Base-by-base conservation (phyloP, 2,888 invertebrate genomes). In the Drosophila antonietae region DNA sequence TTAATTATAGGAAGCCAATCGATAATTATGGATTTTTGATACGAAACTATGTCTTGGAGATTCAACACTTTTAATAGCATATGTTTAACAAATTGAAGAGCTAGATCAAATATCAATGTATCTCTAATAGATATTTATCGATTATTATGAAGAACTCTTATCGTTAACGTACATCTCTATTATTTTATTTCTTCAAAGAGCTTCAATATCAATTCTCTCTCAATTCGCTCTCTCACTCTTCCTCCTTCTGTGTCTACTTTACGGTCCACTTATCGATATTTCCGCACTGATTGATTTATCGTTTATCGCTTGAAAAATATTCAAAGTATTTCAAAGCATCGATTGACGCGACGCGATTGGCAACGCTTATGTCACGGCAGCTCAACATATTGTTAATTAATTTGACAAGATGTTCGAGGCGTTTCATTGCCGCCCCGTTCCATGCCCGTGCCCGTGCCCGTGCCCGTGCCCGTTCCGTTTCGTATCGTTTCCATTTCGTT, bases 391-490 rank as follows among this genome's bases (percentile, higher is more conserved):
- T 75, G 73, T 78, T 86, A 85, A 88, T 88, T 78, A 88, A 83
- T 85, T 85, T 89, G 78, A 89, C 88, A 83, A 86, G 86, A 88
- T 88, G 87, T 80, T 82, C 41, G 59, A 66, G 77, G 58, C 66
- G 58, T 53, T 49, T 41, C 43, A n/a, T 23, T 23, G 15, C 68
- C 37, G 9, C 4, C 9, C 23, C 55, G n/a, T 31, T 20, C 51
- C 20, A 3, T 15, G 47, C 15, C n/a, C 52, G 18, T 31, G 28
- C 28, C 23, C 23, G 23, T 31, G 28, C 28, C 23, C 23, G 23
- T 9, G 14, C n/a, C 43, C 51, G 33, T 20, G 6, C n/a, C 20
- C 51, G 37, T 61, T 43, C 35, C 63, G 47, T 39, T 23, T n/a
- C 63, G 28, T 18, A 14, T 57, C 43, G 52, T 37, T 62, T 51